Evolutionary conservation across 1,140 invertebrate genomes (phyloP).

Genomic region (Zaprionus ghesquierei): DNA sequence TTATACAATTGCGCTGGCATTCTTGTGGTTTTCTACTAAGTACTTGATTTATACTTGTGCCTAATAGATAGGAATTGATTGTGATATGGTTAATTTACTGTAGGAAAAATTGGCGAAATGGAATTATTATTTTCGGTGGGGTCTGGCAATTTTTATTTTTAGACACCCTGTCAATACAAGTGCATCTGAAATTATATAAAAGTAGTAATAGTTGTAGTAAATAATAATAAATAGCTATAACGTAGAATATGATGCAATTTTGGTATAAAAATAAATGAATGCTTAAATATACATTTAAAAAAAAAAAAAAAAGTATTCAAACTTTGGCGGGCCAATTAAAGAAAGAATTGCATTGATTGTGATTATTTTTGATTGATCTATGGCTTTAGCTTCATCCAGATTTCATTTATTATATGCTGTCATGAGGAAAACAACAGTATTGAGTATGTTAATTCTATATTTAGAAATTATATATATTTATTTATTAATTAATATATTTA

Average conservation of each 20-base stretch:
- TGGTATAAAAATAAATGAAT: no score
- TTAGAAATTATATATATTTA: background rate
- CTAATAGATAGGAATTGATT: constrained; percentile 7
- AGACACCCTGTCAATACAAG: no score
- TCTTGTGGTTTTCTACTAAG: background rate
- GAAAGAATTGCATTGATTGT: background rate
- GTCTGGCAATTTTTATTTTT: background rate
- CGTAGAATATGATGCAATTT: no score
- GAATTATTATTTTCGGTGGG: constrained; percentile 5
- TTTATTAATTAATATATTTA: background rate
- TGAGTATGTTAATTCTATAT: background rate
- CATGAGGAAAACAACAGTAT: background rate
- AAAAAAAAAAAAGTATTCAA: background rate
- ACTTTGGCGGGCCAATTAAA: background rate
- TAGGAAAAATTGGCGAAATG: background rate
- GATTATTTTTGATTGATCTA: background rate
- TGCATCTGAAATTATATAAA: no score
- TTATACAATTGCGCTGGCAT: constrained; percentile 2
- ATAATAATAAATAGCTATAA: no score
- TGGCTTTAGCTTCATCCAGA: background rate
- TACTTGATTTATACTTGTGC: constrained; percentile 19
- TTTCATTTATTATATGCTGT: background rate
- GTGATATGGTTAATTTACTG: constrained; percentile 9
- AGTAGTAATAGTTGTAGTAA: no score
- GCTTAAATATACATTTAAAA: no score